A percentile compares a stretch with the other conserved stretches of the same genome.
Evolutionary conservation across 2,888 invertebrate species (phyloP).

Genomic region (Coelinius sp.): DNA sequence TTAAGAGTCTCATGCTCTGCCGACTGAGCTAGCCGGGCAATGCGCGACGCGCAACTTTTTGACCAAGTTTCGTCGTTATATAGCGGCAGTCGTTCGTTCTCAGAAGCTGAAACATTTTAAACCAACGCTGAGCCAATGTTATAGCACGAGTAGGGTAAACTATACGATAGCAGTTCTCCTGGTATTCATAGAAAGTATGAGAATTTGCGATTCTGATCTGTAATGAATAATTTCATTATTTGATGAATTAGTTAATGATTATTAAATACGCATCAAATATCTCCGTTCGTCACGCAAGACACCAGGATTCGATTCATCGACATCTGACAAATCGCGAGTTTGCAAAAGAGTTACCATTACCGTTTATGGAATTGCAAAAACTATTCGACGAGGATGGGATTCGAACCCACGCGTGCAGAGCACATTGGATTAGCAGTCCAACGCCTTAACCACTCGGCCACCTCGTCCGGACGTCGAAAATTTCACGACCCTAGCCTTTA

Average conservation of each 20-base stretch:
- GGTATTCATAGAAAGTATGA: too few relatives aligned
- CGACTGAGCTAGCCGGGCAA: slow-evolving; percentile 60
- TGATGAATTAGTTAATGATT: too few relatives aligned
- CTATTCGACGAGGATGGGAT: slow-evolving; percentile 69
- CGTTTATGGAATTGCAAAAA: not conserved
- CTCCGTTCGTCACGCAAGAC: too few relatives aligned
- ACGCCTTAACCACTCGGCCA: slow-evolving; percentile 72
- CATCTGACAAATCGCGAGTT: too few relatives aligned
- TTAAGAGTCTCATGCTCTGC: slow-evolving; percentile 67
- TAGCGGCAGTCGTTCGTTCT: not conserved
- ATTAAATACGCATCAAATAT: too few relatives aligned
- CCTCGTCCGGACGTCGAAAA: slow-evolving; percentile 47
- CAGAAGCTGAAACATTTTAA: too few relatives aligned
- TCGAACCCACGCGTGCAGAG: slow-evolving; percentile 72
- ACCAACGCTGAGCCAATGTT: too few relatives aligned
- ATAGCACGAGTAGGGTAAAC: too few relatives aligned
- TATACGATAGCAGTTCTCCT: too few relatives aligned
- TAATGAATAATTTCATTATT: too few relatives aligned
- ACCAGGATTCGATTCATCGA: too few relatives aligned
- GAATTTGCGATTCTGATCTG: too few relatives aligned
- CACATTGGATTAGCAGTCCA: slow-evolving; percentile 72
- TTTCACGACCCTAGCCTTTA: not conserved
- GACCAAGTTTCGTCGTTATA: not conserved
- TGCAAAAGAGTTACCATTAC: not conserved
- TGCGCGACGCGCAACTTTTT: not conserved